Percentiles rank a stretch among this genome's conserved stretches.
Evolutionary conservation across 2,888 invertebrate genomes (phyloP).

Genomic region (Drosophila kambysellisi): DNA sequence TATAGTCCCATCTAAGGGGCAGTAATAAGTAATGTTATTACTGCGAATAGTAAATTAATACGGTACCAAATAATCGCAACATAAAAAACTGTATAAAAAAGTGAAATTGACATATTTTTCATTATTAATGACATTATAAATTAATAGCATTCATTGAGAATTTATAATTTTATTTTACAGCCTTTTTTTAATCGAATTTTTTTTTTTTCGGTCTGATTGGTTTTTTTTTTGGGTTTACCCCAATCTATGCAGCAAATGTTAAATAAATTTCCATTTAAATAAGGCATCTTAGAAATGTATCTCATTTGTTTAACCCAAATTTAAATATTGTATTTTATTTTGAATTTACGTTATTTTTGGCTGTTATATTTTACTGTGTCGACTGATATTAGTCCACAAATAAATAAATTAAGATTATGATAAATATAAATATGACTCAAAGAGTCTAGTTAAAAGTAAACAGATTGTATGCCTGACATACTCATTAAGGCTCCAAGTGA

Average conservation of each 20-base stretch:
- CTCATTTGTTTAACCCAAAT: not conserved
- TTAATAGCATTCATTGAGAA: not conserved
- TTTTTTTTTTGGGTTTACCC: not conserved
- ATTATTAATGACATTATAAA: not conserved
- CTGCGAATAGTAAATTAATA: constrained; percentile 7
- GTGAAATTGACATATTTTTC: not conserved
- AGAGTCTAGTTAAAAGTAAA: not conserved
- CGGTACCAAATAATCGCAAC: constrained; percentile 6
- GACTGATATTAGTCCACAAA: not conserved
- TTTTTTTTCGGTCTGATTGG: not conserved
- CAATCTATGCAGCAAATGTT: not conserved
- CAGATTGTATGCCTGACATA: constrained; percentile 8
- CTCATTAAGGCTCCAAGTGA: constrained; percentile 27
- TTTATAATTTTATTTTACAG: not conserved
- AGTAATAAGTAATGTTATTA: constrained; percentile 46
- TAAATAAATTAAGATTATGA: not conserved
- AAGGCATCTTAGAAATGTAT: not conserved
- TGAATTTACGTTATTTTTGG: not conserved
- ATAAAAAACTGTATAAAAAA: not conserved
- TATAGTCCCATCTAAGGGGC: constrained; percentile 37
- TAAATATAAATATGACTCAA: not conserved
- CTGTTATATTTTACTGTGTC: not conserved
- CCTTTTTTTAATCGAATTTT: not conserved
- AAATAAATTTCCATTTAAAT: not conserved
- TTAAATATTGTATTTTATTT: not conserved